Evolutionary conservation across 2,113 vertebrate genomes (phyloP).

Genomic region (Cololabis saira): DNA sequence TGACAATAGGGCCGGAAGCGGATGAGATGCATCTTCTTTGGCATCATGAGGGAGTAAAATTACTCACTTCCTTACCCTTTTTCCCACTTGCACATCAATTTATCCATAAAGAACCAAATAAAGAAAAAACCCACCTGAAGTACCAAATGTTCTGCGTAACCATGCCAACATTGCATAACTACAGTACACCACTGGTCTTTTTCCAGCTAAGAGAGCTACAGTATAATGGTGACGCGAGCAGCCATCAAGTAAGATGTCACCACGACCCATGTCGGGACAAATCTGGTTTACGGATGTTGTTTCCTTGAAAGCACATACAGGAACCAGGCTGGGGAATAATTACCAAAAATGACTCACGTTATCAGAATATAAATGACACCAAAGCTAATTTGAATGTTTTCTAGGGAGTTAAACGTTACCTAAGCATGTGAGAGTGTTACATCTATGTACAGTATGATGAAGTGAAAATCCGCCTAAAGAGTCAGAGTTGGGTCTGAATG

Average conservation of each 20-base stretch:
- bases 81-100: not conserved
- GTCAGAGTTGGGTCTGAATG: too few relatives aligned
- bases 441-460: too few relatives aligned
- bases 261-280: conserved; percentile 24
- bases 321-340: not conserved
- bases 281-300: not conserved
- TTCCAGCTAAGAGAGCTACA: not conserved
- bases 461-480: too few relatives aligned
- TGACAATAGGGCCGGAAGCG: too few relatives aligned
- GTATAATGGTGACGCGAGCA: conserved; percentile 7
- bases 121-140: not conserved
- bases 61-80: not conserved
- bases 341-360: not conserved
- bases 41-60: too few relatives aligned
- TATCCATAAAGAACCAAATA: not conserved
- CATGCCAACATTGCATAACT: conserved; percentile 5
- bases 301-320: not conserved
- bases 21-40: too few relatives aligned
- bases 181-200: not conserved
- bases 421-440: too few relatives aligned
- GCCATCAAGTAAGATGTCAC: conserved; percentile 23
- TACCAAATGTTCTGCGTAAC: not conserved
- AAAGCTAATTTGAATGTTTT: too few relatives aligned
- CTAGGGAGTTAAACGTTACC: too few relatives aligned
- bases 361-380: not conserved